Conservation (phyloP, 2,113 vertebrate genomes). For the Paedocypris sp. region DNA sequence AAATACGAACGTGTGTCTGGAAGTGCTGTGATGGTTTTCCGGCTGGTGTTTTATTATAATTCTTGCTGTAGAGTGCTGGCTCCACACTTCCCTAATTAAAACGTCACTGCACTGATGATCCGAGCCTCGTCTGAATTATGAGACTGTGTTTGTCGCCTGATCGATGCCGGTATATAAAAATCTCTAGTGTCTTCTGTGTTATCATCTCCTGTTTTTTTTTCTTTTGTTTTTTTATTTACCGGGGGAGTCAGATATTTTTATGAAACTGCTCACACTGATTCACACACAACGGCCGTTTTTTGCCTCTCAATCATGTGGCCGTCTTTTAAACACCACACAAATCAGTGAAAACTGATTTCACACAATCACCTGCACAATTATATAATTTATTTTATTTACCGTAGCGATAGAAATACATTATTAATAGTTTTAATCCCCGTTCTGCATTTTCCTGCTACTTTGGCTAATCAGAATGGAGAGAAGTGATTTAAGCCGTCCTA, state of each 20-base stretch:
- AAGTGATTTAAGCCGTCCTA: constrained; percentile 35
- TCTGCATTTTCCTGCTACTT: background rate
- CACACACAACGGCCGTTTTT: no score
- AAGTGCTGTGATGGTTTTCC: constrained; percentile 10
- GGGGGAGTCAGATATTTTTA: no score
- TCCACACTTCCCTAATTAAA: constrained; percentile 65
- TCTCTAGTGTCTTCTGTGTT: no score
- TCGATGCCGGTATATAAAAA: no score
- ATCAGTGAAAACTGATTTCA: no score
- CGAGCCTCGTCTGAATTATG: constrained; percentile 54
- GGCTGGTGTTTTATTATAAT: constrained; percentile 28
- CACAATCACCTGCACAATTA: no score
- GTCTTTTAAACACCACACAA: no score
- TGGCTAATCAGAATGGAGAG: constrained; percentile 10
- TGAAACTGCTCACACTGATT: no score
- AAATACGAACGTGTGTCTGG: no score
- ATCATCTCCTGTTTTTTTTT: no score
- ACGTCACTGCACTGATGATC: constrained; percentile 58
- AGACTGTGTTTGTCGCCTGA: constrained; percentile 30
- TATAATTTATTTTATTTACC: background rate
- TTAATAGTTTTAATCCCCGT: background rate
- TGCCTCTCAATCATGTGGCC: no score
- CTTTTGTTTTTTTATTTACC: no score
- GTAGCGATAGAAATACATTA: background rate
- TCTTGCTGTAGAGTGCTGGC: constrained; percentile 43